Percentiles rank a stretch among this genome's conserved stretches.
phyloP scores from a whole-genome alignment of 1,140 invertebrate genomes.

The Drosophila suzukii region DNA sequence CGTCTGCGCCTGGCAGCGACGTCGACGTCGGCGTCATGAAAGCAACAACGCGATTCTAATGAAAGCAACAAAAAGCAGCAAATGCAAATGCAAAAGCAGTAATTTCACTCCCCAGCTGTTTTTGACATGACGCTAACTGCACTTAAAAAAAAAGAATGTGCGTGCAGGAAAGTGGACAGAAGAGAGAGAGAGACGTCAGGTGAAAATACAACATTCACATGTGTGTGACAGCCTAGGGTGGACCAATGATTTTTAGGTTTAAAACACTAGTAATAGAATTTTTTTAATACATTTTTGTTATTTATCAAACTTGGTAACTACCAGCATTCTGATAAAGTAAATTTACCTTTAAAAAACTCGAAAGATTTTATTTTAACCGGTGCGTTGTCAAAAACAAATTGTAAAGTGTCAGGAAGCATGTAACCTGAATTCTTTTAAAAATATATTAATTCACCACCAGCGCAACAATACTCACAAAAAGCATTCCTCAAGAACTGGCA shows the following conservation, averaged over 20 bases:
- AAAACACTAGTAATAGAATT: no score
- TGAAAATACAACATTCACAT: background rate
- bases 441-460: no score
- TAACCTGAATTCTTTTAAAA: no score
- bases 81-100: conserved; percentile 20
- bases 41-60: background rate
- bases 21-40: conserved; percentile 18
- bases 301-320: no score
- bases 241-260: background rate
- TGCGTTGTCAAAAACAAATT: no score
- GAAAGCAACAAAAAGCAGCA: conserved; percentile 6
- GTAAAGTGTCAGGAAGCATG: no score
- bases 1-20: conserved; percentile 7
- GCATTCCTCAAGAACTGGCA: no score
- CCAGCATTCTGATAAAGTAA: no score
- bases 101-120: conserved; percentile 31
- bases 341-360: no score
- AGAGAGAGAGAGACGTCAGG: conserved; percentile 12
- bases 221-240: conserved; percentile 5
- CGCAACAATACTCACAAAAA: no score
- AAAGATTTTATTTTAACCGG: no score
- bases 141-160: conserved; percentile 26
- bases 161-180: conserved; percentile 4
- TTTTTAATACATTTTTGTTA: no score
- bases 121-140: conserved; percentile 44